Conservation (phyloP, 2,113 vertebrate genomes). For the Sebastes schlegelii region DNA sequence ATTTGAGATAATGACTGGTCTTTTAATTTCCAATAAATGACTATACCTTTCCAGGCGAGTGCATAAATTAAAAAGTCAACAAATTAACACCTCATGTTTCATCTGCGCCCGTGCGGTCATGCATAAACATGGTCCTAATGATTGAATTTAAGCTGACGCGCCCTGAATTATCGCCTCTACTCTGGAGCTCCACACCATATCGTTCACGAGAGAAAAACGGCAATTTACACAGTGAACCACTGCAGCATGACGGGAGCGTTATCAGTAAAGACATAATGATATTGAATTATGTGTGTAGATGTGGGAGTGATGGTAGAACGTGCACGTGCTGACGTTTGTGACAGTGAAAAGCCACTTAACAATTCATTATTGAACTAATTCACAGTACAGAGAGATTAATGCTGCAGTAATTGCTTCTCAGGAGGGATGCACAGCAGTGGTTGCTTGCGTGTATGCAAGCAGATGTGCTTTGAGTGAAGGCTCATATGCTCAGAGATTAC, state of each 20-base stretch:
- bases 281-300: neutral
- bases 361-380: constrained; percentile 17
- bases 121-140: constrained; percentile 21
- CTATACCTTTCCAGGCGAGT: neutral
- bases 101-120: neutral
- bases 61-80: constrained; percentile 17
- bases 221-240: constrained; percentile 8
- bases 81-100: no score
- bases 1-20: no score
- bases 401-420: constrained; percentile 40
- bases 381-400: constrained; percentile 1
- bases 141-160: neutral
- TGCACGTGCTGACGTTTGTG: no score
- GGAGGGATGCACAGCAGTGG: no score
- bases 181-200: neutral
- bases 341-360: constrained; percentile 17
- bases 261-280: neutral
- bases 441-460: constrained; percentile 8
- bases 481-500: constrained; percentile 15
- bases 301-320: neutral
- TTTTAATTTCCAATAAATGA: no score
- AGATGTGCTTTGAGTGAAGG: neutral
- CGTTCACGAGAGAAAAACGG: neutral
- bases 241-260: neutral
- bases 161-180: neutral